phyloP scores from a whole-genome alignment of 2,888 invertebrate genomes.

The Megaustenia siamemsis region DNA sequence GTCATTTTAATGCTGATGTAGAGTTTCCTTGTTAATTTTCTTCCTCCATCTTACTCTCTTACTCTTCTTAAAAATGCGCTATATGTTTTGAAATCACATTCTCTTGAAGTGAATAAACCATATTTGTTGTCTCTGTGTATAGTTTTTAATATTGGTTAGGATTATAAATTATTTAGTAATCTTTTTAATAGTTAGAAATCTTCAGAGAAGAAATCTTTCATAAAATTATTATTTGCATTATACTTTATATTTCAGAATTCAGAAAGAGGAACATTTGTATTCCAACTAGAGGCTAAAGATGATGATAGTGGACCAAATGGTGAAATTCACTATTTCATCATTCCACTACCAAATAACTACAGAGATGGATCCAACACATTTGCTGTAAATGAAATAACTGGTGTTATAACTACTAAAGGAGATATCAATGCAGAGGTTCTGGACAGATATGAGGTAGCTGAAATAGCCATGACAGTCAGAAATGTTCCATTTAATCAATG shows the following conservation, averaged over 20 bases:
- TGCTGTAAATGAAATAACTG: conserved; percentile 87
- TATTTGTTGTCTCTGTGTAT: too few relatives aligned
- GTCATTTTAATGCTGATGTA: too few relatives aligned
- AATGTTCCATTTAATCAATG: background rate
- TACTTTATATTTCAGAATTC: conserved; percentile 68
- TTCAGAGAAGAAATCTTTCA: too few relatives aligned
- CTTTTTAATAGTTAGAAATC: background rate
- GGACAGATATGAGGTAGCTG: conserved; percentile 86
- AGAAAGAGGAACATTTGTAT: conserved; percentile 64
- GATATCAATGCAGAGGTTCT: conserved; percentile 88
- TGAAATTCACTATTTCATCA: conserved; percentile 90
- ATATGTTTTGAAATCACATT: too few relatives aligned
- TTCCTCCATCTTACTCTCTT: too few relatives aligned
- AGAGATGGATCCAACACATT: conserved; percentile 88
- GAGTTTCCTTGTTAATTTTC: too few relatives aligned
- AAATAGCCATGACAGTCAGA: background rate
- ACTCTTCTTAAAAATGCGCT: too few relatives aligned
- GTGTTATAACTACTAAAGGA: conserved; percentile 86
- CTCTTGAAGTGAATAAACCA: too few relatives aligned
- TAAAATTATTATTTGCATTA: too few relatives aligned
- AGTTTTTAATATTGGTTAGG: too few relatives aligned
- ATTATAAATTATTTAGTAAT: too few relatives aligned
- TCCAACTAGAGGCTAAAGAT: conserved; percentile 86
- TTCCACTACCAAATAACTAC: conserved; percentile 82
- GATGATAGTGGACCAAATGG: conserved; percentile 93